Evolutionary conservation across 53 echinoderm and acorn worm genomes (phyloP).

Genomic region (Mesocentrotus franciscanus): DNA sequence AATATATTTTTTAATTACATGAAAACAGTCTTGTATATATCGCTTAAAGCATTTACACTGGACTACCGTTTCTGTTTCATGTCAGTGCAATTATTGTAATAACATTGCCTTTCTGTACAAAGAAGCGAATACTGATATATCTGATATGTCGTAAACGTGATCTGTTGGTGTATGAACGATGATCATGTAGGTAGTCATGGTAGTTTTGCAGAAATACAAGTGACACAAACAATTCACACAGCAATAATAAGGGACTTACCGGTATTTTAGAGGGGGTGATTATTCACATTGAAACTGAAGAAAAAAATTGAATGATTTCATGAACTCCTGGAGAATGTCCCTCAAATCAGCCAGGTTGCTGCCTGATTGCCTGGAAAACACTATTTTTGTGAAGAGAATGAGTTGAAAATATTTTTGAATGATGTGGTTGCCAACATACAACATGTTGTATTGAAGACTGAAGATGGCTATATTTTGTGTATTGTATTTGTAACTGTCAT

Average conservation of each 20-base stretch:
- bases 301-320: not conserved
- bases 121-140: not conserved
- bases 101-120: not conserved
- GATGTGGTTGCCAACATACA: not conserved
- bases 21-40: no score
- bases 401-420: not conserved
- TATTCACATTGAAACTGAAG: not conserved
- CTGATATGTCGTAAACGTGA: not conserved
- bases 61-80: no score
- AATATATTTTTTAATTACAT: no score
- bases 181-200: not conserved
- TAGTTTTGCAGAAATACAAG: not conserved
- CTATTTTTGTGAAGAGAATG: not conserved
- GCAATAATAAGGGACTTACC: not conserved
- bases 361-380: not conserved
- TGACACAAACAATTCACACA: not conserved
- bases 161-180: not conserved
- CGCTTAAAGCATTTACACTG: no score
- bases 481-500: not conserved
- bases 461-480: not conserved
- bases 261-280: not conserved
- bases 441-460: not conserved
- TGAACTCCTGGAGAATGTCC: not conserved
- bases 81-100: no score
- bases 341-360: not conserved